Percentiles rank a stretch among this genome's conserved stretches.
phyloP scores from a whole-genome alignment of 2,797 vertebrate genomes.

The Hydrophis major region DNA sequence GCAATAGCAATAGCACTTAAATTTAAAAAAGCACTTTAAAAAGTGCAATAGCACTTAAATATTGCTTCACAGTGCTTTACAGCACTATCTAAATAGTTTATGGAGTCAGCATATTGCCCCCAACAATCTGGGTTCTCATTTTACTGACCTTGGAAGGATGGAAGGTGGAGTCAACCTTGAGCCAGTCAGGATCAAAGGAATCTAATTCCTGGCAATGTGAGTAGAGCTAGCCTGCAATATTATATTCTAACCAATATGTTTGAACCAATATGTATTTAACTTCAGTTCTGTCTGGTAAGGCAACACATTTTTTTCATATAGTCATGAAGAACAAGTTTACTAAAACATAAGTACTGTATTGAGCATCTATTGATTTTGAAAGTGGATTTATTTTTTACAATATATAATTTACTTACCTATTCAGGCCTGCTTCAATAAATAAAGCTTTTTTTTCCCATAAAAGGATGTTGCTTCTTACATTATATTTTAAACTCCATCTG shows the following conservation, averaged over 20 bases:
- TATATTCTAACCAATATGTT: neutral
- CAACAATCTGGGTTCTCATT: neutral
- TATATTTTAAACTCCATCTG: neutral
- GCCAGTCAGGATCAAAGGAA: neutral
- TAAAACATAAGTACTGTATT: neutral
- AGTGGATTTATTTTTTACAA: neutral
- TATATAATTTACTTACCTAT: neutral
- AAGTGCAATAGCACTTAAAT: neutral
- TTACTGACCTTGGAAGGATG: neutral
- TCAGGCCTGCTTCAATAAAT: neutral
- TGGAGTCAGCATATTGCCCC: neutral
- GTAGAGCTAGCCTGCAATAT: neutral
- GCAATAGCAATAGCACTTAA: neutral
- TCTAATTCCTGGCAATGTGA: neutral
- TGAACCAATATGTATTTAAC: neutral
- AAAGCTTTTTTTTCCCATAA: neutral
- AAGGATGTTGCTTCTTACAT: neutral
- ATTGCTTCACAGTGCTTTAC: neutral
- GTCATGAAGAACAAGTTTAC: neutral
- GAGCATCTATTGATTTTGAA: neutral
- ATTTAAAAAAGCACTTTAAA: neutral
- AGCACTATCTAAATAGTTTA: neutral
- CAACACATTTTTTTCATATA: neutral
- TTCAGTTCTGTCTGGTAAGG: neutral
- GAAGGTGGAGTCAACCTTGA: neutral